phyloP scores from a whole-genome alignment of 2,797 vertebrate genomes.

The Taenioides sp. region DNA sequence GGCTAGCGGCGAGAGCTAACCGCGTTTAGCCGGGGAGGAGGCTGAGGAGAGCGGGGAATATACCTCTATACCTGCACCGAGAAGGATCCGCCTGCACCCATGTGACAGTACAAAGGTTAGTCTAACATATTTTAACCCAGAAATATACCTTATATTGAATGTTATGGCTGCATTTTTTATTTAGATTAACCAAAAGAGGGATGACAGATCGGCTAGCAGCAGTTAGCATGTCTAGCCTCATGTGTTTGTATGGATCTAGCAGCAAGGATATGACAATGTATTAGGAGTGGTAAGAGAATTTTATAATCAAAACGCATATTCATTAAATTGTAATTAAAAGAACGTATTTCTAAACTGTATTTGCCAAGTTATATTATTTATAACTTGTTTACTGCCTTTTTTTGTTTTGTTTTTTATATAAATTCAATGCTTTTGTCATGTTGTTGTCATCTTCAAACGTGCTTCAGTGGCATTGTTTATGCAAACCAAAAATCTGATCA shows the following conservation, averaged over 20 bases:
- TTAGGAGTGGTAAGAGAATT: not conserved
- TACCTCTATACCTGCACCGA: conserved; percentile 13
- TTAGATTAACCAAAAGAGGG: not conserved
- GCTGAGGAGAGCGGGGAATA: conserved; percentile 4
- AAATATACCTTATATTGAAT: not conserved
- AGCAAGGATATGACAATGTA: not conserved
- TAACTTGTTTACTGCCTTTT: not conserved
- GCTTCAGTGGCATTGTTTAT: not conserved
- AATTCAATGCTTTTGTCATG: conserved; percentile 2
- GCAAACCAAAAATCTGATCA: not conserved
- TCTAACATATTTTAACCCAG: not conserved
- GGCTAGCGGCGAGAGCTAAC: conserved; percentile 49
- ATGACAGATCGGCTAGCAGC: conserved; percentile 48
- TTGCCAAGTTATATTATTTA: not conserved
- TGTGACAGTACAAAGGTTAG: conserved; percentile 25
- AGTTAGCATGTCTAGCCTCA: conserved; percentile 27
- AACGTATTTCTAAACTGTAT: not conserved
- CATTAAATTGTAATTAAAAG: not conserved
- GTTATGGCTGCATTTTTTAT: not conserved
- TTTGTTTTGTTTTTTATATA: too few relatives aligned
- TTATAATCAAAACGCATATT: not conserved
- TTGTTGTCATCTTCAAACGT: conserved; percentile 14
- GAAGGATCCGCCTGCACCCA: conserved; percentile 9
- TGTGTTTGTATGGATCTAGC: conserved; percentile 7
- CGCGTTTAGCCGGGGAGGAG: conserved; percentile 25